Evolutionary conservation across 2,888 invertebrate species (phyloP), one percentile per base, ranked within the genome.

Genomic region (Mythimna pallens): DNA sequence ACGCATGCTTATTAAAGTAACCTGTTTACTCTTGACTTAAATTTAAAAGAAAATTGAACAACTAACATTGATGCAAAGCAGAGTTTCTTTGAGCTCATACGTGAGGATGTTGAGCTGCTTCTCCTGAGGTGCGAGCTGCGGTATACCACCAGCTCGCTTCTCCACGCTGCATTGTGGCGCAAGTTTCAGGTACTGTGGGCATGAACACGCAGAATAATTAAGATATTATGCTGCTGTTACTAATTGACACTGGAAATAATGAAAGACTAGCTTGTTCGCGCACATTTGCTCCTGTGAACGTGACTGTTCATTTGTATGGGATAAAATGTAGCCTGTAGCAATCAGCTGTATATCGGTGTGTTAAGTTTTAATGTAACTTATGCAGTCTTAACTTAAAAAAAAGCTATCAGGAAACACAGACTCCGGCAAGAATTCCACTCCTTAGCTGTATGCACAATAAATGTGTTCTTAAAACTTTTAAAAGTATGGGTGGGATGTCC

Each of bases 111-210:
- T 93, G 17, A 98, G 96, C 86, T 97, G 97, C 84, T 97, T 97
- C 89, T 97, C 96, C 84, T 97, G 97, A 70, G 97, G 97, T 8
- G 97, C 97, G 59, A 97, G 93, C 89, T 97, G 97, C 6, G 97
- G 97, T 72, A 97, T 96, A 14, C 97, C 97, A 67, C 97, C 97
- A 66, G 97, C 97, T 10, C 97, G 97, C 90, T 98, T 98, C 25
- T 97, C 97, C 76, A 97, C 96, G 84, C 98, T 97, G 93, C 95
- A 95, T 90, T 92, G 89, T 30, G 96, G 95, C n/a, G 95, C 94
- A 85, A 95, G 84, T 85, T 95, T 95, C 86, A 94, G 89, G 75
- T 93, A 96, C 96, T 96, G 85, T 9, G 81, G 30, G 30, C 0
- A 30, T n/a, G 6, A 62, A 30, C 7, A 65, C 5, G 43, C 0